These are phyloP conservation scores for Bufotes viridis DNA, from an alignment of 2,797 vertebrate genomes.

Conservation along the genomic window DNA sequence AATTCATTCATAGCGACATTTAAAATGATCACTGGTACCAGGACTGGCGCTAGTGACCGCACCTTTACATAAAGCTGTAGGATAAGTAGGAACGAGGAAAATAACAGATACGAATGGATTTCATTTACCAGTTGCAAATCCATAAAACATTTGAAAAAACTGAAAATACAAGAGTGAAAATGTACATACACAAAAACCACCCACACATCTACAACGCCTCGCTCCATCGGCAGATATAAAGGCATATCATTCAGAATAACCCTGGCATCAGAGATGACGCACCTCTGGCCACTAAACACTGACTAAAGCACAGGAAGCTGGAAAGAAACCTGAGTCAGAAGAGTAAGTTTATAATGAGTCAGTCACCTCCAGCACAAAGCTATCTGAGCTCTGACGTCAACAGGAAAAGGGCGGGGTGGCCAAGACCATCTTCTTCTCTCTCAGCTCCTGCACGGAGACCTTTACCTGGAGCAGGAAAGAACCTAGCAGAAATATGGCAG, in stretches of 20 bases:
- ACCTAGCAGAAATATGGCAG: too few relatives aligned
- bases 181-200: background rate
- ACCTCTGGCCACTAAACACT: background rate
- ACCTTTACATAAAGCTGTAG: background rate
- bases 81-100: background rate
- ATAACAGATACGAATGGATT: background rate
- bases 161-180: background rate
- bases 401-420: slow-evolving; percentile 26
- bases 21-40: too few relatives aligned
- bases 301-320: slow-evolving; percentile 39
- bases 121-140: too few relatives aligned
- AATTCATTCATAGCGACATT: too few relatives aligned
- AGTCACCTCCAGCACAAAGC: slow-evolving; percentile 48
- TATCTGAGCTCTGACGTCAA: slow-evolving; percentile 20
- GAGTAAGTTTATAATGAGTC: slow-evolving; percentile 35
- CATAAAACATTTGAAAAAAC: too few relatives aligned
- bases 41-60: too few relatives aligned
- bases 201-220: background rate
- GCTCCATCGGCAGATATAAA: background rate
- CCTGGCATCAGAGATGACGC: background rate
- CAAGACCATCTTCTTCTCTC: background rate
- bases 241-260: background rate
- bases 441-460: too few relatives aligned
- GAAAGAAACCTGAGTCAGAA: slow-evolving; percentile 49
- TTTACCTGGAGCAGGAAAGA: too few relatives aligned